Evolutionary conservation across 2,888 invertebrate genomes (phyloP).

Genomic region (Crepidodera aurea): DNA sequence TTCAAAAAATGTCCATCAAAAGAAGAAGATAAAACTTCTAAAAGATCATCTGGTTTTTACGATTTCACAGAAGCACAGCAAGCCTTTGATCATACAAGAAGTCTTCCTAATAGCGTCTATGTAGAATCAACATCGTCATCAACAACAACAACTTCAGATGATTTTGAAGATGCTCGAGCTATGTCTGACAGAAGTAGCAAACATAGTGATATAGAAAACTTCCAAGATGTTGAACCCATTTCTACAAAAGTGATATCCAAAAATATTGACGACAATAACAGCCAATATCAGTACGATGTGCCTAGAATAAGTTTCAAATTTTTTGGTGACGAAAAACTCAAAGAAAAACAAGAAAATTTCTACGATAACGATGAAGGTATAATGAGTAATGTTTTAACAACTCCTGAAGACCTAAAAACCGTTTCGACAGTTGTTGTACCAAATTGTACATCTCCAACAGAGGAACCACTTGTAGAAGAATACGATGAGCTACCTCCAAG

Average conservation of each 20-base stretch:
- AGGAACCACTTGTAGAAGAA: conserved; percentile 3
- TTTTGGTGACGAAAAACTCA: conserved; percentile 50
- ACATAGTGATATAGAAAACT: conserved; percentile 44
- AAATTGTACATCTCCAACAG: neutral
- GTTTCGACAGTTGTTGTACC: conserved; percentile 38
- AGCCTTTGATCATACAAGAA: conserved; percentile 50
- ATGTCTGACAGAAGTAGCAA: conserved; percentile 41
- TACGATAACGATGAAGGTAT: conserved; percentile 46
- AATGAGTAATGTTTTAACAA: conserved; percentile 54
- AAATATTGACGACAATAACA: conserved; percentile 46
- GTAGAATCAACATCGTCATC: conserved; percentile 39
- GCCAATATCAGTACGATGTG: conserved; percentile 57
- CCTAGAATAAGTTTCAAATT: conserved; percentile 61
- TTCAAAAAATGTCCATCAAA: conserved; percentile 48
- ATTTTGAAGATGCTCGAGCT: conserved; percentile 51
- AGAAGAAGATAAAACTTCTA: conserved; percentile 46
- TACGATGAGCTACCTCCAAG: conserved; percentile 28
- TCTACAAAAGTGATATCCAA: conserved; percentile 33
- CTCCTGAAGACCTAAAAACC: no score
- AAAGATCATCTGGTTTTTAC: conserved; percentile 57
- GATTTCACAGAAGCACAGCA: conserved; percentile 57
- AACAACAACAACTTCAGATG: conserved; percentile 48
- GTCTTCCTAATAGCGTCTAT: conserved; percentile 50
- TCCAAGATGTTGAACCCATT: conserved; percentile 44
- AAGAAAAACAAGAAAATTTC: conserved; percentile 12